phyloP scores from a whole-genome alignment of 2,888 invertebrate genomes.

The Zelleria hepariella region DNA sequence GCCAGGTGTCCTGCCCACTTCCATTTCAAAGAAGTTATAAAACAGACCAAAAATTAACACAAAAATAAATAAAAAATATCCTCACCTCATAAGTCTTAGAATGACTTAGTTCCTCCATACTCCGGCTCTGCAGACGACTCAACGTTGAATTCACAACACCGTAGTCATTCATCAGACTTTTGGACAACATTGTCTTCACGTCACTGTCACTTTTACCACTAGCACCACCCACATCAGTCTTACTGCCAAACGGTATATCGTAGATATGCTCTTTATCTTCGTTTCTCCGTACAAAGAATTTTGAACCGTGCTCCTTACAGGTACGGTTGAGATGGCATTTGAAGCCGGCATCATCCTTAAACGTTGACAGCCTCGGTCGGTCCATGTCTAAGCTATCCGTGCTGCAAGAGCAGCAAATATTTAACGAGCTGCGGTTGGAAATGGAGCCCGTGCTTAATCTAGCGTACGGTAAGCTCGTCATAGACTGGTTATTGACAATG shows the following conservation, averaged over 20 bases:
- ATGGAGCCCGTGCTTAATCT: slow-evolving; percentile 30
- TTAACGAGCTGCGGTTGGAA: slow-evolving; percentile 22
- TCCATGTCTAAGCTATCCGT: slow-evolving; percentile 26
- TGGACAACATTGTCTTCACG: slow-evolving; percentile 23
- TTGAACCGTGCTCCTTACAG: slow-evolving; percentile 32
- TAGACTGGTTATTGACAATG: slow-evolving; percentile 38
- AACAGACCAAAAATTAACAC: too few species aligned
- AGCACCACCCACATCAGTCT: slow-evolving; percentile 1
- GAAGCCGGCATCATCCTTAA: slow-evolving; percentile 34
- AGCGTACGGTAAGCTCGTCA: slow-evolving; percentile 52
- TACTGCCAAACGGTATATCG: slow-evolving; percentile 68
- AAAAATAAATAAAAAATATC: too few species aligned
- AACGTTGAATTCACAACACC: neutral
- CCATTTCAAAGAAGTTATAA: too few species aligned
- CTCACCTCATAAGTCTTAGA: neutral
- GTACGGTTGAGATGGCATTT: slow-evolving; percentile 58
- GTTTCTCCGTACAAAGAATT: slow-evolving; percentile 42
- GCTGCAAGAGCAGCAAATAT: slow-evolving; percentile 34
- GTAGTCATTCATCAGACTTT: slow-evolving; percentile 10
- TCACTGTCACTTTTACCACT: slow-evolving; percentile 17
- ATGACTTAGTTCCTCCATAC: slow-evolving; percentile 7
- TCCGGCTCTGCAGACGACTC: slow-evolving; percentile 5
- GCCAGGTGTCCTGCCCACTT: too few species aligned
- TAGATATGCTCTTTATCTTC: slow-evolving; percentile 77
- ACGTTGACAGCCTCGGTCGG: slow-evolving; percentile 20